Percentiles rank a stretch among this genome's conserved stretches.
Conservation (phyloP, 1,140 invertebrate genomes). For the Bombus confusus region DNA sequence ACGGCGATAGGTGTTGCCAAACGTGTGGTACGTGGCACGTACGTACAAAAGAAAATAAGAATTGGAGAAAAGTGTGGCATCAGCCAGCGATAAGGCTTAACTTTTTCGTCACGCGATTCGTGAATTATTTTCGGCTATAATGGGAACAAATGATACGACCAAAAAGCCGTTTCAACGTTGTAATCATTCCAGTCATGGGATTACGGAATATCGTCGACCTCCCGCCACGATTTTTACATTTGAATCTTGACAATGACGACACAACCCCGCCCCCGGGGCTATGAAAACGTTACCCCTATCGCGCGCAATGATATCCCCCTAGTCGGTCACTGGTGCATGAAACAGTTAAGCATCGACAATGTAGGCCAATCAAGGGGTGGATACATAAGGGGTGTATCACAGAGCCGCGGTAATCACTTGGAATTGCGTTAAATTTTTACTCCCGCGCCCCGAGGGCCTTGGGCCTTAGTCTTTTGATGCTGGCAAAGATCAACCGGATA, state of each 20-base stretch:
- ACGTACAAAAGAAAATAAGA: not conserved
- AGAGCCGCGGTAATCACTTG: slow-evolving; percentile 78
- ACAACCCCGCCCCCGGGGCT: slow-evolving; percentile 57
- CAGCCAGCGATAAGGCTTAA: slow-evolving; percentile 25
- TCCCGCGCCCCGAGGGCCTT: slow-evolving; percentile 54
- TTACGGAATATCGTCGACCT: slow-evolving; percentile 34
- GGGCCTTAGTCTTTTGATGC: slow-evolving; percentile 63
- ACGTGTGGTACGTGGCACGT: not conserved
- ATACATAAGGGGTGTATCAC: slow-evolving; percentile 71
- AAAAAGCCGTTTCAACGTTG: slow-evolving; percentile 13
- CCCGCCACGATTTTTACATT: slow-evolving; percentile 61
- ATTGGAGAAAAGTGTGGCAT: slow-evolving; percentile 6
- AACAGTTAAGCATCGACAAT: slow-evolving; percentile 83
- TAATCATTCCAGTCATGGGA: slow-evolving; percentile 33
- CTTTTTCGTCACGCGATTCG: slow-evolving; percentile 46
- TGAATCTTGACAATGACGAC: slow-evolving; percentile 68
- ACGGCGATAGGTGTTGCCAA: not conserved
- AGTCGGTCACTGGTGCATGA: slow-evolving; percentile 82
- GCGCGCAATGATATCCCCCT: slow-evolving; percentile 79
- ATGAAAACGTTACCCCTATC: slow-evolving; percentile 82
- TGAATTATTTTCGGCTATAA: slow-evolving; percentile 37
- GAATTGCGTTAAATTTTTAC: slow-evolving; percentile 82
- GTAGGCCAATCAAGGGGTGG: slow-evolving; percentile 81
- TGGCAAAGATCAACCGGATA: not conserved
- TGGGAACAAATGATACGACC: not conserved